Evolutionary conservation across 2,888 invertebrate genomes (phyloP).

Genomic region (Galerucella pusilla): DNA sequence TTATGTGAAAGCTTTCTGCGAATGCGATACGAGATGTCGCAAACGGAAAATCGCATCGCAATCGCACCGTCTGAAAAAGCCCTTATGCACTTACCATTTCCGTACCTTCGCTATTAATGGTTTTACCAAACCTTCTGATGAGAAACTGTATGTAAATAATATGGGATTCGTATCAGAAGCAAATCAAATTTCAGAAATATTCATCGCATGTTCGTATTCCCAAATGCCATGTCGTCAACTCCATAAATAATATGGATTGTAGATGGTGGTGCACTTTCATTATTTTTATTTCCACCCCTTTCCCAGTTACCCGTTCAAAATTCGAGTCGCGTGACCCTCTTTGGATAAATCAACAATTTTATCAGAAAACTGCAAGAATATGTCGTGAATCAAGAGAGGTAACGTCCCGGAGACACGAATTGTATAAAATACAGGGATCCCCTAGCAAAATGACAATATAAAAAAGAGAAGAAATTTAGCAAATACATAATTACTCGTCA

Average conservation of each 20-base stretch:
- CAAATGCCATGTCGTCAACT: slow-evolving; percentile 21
- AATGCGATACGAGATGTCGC: no score
- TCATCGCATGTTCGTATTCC: slow-evolving; percentile 22
- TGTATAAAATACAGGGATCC: background rate
- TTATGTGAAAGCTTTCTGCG: no score
- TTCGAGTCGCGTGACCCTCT: slow-evolving; percentile 56
- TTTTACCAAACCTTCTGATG: no score
- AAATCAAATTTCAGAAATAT: slow-evolving; percentile 1
- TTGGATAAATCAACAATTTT: slow-evolving; percentile 47
- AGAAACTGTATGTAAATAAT: no score
- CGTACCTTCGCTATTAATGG: no score
- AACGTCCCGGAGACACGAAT: slow-evolving; percentile 44
- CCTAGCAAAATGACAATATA: background rate
- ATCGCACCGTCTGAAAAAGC: no score
- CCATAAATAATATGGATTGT: slow-evolving; percentile 24
- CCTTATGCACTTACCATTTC: no score
- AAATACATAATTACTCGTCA: no score
- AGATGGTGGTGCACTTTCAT: slow-evolving; percentile 8
- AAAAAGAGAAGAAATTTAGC: no score
- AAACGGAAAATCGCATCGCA: no score
- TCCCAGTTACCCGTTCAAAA: slow-evolving; percentile 16
- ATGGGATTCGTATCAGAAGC: no score
- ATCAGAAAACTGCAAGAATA: slow-evolving; percentile 43
- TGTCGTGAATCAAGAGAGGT: slow-evolving; percentile 46
- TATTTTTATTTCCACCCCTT: slow-evolving; percentile 13